Evolutionary conservation across 2,797 vertebrate genomes (phyloP), one percentile per base, ranked within the genome.

Genomic region (Pachyuromys duprasi): DNA sequence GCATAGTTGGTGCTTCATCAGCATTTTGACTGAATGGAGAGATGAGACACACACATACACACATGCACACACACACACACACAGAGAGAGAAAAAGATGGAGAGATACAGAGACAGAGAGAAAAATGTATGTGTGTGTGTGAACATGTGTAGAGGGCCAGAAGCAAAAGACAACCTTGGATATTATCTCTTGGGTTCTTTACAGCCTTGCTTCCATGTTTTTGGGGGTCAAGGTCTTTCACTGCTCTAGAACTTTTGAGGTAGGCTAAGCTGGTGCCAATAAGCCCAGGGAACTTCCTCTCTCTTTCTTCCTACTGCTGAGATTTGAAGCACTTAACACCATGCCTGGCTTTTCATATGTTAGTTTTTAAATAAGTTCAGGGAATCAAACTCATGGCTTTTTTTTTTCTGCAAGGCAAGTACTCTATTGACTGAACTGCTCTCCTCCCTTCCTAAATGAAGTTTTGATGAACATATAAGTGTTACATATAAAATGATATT

Each of bases 1-100:
- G 12, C 17, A 8, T 17, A 39, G 1, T 79, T 49, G 80, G 76
- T 49, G 33, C 53, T 82, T 87, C 49, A 20, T 95, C 62, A 81
- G 39, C 39, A 55, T 93, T 95, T 96, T 94, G 83, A 84, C 83
- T 70, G 6, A 95, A 57, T 84, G 72, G 72, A 45, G 87, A 90
- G 84, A 74, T 90, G 20, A 31, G 7, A 24, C 45, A 15, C 22
- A 81, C 31, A 39, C 55, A 67, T 12, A 67, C 65, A 67, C 65
- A 67, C 26, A 63, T 31, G 33, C 31, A 67, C 65, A 67, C 67
- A 26, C 67, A 69, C 65, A 67, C 26, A 65, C 63, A 65, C 65
- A 67, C 11, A 14, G 67, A 14, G 36, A n/a, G 8, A 20, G 31
- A 57, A 17, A 36, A 24, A 60, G 20, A 57, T 8, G n/a, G 31